These are phyloP conservation scores for Pelochelys cantorii DNA, from an alignment of 2,797 vertebrate species.

Conservation along the genomic window DNA sequence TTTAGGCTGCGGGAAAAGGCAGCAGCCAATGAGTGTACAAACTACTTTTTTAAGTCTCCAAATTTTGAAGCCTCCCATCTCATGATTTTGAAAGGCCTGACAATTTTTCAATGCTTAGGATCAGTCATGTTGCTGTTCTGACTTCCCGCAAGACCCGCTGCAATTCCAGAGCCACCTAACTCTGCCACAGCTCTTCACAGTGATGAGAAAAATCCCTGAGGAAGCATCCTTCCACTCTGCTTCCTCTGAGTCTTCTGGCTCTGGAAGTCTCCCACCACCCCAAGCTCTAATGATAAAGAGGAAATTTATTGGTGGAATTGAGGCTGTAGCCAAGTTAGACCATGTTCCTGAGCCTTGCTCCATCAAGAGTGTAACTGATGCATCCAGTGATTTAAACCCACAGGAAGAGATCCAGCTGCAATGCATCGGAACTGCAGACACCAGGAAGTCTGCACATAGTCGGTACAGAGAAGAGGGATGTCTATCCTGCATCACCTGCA, in stretches of 20 bases:
- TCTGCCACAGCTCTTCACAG: background rate
- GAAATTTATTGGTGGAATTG: background rate
- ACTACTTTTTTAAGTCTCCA: background rate
- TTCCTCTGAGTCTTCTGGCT: background rate
- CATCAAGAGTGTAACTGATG: rapidly evolving
- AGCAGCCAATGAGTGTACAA: rapidly evolving
- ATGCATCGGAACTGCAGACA: background rate
- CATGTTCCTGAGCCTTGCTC: rapidly evolving
- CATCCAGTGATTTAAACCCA: background rate
- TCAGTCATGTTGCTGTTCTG: background rate
- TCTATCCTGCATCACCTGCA: background rate
- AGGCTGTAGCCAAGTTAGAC: background rate
- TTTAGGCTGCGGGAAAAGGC: background rate
- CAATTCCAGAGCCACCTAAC: background rate
- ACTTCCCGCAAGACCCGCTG: background rate
- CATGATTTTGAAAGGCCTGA: background rate
- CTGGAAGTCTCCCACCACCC: background rate
- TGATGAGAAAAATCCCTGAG: background rate
- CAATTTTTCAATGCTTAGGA: rapidly evolving
- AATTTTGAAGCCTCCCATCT: background rate
- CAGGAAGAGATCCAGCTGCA: background rate
- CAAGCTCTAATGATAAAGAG: rapidly evolving
- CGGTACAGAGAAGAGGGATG: background rate
- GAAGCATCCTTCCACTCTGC: background rate
- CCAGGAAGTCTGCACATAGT: background rate